Evolutionary conservation across 2,797 vertebrate genomes (phyloP).

Genomic region (Allobates femoralis): DNA sequence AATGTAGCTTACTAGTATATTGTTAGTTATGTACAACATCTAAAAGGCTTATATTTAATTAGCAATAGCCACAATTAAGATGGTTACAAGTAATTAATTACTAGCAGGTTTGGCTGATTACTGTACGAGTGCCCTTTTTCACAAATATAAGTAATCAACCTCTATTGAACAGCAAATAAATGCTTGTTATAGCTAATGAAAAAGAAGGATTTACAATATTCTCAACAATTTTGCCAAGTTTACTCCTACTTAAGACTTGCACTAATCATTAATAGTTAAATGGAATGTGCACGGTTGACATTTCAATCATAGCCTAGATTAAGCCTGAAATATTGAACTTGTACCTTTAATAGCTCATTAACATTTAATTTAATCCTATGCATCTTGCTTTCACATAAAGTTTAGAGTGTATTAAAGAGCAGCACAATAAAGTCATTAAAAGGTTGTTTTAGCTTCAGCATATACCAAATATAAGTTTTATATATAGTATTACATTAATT

Average conservation of each 20-base stretch:
- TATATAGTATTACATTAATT: background rate
- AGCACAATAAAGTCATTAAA: background rate
- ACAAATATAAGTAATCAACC: background rate
- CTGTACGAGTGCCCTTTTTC: background rate
- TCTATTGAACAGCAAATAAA: background rate
- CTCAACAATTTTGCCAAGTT: background rate
- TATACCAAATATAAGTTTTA: background rate
- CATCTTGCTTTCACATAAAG: background rate
- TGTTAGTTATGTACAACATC: background rate
- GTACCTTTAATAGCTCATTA: conserved; percentile 47
- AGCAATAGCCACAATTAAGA: background rate
- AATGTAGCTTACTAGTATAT: too few relatives aligned
- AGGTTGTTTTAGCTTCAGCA: background rate
- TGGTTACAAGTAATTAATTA: background rate
- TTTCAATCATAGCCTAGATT: conserved; percentile 43
- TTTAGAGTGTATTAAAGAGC: conserved; percentile 10
- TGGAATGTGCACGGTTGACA: conserved; percentile 43
- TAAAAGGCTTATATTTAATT: background rate
- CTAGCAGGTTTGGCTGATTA: background rate
- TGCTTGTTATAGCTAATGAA: background rate
- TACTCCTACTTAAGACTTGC: conserved; percentile 23
- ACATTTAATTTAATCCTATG: conserved; percentile 33
- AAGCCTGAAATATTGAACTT: conserved; percentile 46
- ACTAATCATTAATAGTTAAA: conserved; percentile 45
- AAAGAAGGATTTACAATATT: conserved; percentile 4